Percentiles rank a stretch among this genome's conserved stretches.
Evolutionary conservation across 2,797 vertebrate genomes (phyloP).

Genomic region (Margarornis squamiger): DNA sequence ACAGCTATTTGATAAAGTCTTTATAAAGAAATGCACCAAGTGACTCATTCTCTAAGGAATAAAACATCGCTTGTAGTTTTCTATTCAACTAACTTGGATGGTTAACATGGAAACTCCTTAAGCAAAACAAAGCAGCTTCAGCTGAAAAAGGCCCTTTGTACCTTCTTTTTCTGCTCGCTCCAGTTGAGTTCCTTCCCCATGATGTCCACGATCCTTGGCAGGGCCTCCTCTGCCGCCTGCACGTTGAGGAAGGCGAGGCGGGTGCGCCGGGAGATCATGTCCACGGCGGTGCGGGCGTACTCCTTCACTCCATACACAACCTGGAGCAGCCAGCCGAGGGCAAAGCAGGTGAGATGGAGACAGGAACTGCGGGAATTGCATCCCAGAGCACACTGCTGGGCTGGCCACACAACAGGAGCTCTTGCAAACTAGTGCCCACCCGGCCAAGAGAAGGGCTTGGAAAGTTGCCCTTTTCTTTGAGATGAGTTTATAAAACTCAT

Average conservation of each 20-base stretch:
- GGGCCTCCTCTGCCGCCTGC: constrained; percentile 94
- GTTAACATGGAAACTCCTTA: not conserved
- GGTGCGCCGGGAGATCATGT: constrained; percentile 90
- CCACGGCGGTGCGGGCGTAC: constrained; percentile 93
- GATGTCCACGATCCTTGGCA: constrained; percentile 92
- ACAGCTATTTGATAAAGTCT: not conserved
- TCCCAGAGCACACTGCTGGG: rapidly evolving
- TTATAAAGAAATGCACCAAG: not conserved
- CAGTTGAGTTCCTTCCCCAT: constrained; percentile 92
- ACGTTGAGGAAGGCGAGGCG: constrained; percentile 95
- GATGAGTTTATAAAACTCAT: rapidly evolving
- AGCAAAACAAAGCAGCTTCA: not conserved
- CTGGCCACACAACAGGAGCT: rapidly evolving
- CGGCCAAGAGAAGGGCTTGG: not conserved
- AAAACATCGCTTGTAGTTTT: not conserved
- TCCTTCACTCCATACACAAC: constrained; percentile 92
- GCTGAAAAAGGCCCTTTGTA: constrained; percentile 48
- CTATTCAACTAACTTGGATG: not conserved
- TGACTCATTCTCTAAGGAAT: not conserved
- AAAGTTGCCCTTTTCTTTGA: not conserved
- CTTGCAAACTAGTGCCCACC: not conserved
- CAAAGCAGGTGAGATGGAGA: rapidly evolving
- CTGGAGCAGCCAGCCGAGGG: constrained; percentile 58
- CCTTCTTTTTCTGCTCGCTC: constrained; percentile 86
- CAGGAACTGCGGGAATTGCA: rapidly evolving